phyloP scores from a whole-genome alignment of 1,140 invertebrate species.

The Leucophenga varia region DNA sequence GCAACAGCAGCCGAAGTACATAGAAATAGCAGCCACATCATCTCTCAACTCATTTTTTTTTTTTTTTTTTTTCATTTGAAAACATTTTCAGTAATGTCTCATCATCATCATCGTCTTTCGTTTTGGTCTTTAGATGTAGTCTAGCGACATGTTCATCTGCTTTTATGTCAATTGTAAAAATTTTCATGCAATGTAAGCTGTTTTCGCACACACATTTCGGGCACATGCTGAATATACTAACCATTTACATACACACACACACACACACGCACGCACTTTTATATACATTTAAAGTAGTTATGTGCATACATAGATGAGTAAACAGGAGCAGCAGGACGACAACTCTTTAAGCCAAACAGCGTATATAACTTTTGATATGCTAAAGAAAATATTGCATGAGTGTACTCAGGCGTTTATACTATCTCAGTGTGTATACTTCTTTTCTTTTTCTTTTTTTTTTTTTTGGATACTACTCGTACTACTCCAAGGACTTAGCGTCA shows the following conservation, averaged over 20 bases:
- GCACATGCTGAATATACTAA: too few relatives aligned
- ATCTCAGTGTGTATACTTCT: too few relatives aligned
- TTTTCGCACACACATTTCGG: slow-evolving; percentile 51
- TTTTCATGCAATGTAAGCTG: slow-evolving; percentile 48
- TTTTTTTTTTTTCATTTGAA: too few relatives aligned
- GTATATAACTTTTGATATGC: slow-evolving; percentile 54
- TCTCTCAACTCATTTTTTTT: too few relatives aligned
- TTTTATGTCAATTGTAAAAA: slow-evolving; percentile 39
- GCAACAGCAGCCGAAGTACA: too few relatives aligned
- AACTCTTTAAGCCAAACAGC: slow-evolving; percentile 52
- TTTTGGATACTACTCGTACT: too few relatives aligned
- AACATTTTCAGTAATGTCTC: slow-evolving; percentile 7
- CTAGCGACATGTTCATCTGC: slow-evolving; percentile 22
- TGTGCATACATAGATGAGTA: too few relatives aligned
- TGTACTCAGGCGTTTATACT: slow-evolving; percentile 47
- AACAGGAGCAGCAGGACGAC: slow-evolving; percentile 23
- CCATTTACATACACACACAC: too few relatives aligned
- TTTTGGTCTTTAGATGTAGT: slow-evolving; percentile 17
- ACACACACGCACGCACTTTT: too few relatives aligned
- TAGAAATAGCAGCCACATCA: too few relatives aligned
- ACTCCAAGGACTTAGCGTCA: slow-evolving; percentile 53
- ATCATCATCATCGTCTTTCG: slow-evolving; percentile 13
- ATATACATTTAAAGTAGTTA: too few relatives aligned
- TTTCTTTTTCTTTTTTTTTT: too few relatives aligned
- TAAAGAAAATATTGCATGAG: slow-evolving; percentile 46